phyloP scores from a whole-genome alignment of 2,888 invertebrate species.

The Synergus itoensis region DNA sequence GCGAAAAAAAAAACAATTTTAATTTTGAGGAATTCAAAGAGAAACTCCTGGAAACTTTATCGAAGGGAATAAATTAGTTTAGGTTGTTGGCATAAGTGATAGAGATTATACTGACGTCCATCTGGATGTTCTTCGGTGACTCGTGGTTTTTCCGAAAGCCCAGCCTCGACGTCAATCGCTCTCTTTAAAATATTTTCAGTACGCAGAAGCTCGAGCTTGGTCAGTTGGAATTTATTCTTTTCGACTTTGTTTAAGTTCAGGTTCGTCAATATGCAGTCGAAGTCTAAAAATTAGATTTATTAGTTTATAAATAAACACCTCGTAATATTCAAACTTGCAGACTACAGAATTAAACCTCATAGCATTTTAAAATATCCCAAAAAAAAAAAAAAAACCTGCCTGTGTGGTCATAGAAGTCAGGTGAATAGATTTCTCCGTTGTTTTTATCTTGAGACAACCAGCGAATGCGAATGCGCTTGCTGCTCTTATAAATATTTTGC shows the following conservation, averaged over 20 bases:
- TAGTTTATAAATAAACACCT: background rate
- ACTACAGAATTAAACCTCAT: conserved; percentile 41
- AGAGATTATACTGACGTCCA: conserved; percentile 83
- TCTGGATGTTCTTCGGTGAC: conserved; percentile 92
- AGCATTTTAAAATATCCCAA: conserved; percentile 37
- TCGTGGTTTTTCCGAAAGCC: conserved; percentile 81
- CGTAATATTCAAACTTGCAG: conserved; percentile 9
- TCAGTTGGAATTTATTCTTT: conserved; percentile 85
- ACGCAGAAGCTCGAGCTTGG: conserved; percentile 86
- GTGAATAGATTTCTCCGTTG: conserved; percentile 87
- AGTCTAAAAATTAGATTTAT: conserved; percentile 80
- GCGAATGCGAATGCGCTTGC: conserved; percentile 91
- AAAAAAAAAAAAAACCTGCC: conserved; percentile 81
- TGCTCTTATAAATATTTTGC: conserved; percentile 93
- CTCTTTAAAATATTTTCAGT: conserved; percentile 91
- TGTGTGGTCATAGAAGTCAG: conserved; percentile 93
- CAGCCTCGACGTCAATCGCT: conserved; percentile 90
- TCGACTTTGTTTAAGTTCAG: conserved; percentile 87
- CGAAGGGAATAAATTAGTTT: too few relatives aligned
- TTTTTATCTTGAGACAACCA: conserved; percentile 91
- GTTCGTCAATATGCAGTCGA: conserved; percentile 93
- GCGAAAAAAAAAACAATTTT: conserved; percentile 60
- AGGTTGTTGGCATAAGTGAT: background rate
- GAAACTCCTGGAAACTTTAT: too few relatives aligned
- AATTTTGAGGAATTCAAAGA: conserved; percentile 22